Base-by-base conservation (phyloP, 2,113 vertebrate genomes). In the Polypterus senegalus region DNA sequence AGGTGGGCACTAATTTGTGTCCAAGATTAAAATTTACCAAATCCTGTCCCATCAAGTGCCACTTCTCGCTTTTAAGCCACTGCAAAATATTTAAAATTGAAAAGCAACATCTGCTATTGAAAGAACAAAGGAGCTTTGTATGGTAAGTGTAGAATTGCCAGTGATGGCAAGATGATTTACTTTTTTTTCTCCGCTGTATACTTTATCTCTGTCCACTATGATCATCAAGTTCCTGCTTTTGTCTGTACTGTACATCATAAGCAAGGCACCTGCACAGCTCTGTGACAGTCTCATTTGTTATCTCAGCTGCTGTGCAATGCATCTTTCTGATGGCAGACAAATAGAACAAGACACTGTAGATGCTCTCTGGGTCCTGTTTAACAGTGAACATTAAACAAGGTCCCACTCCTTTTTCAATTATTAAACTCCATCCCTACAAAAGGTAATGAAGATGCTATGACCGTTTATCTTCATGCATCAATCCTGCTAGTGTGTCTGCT, bases 361-460 rank as follows among this genome's bases (percentile, higher is more conserved):
- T 45, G 46, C 9, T 7, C 5, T 58, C n/a, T 7, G 43, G 56
- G 43, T 58, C 56, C 56, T 45, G 56, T 4, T 43, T 58, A 58
- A 58, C 56, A 58, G 46, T 58, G 44, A 27, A 58, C 5, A 58
- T 58, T 7, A 27, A 58, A 58, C 56, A 7, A 45, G 56, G 56
- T 58, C 56, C 46, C 56, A 45, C 43, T 3, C 56, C 56, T 58
- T 44, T 58, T 58, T 58, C 46, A 58, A 58, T 58, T 58, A 58
- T 58, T 58, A 8, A 5, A 4, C 43, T 27, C 5, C 5, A 45
- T 58, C 56, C 44, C 46, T 58, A 58, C 4, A 9, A 58, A 58
- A 5, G 56, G 27, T 53, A n/a, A 60, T 46, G 63, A 53, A 44
- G 3, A 47, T 47, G 5, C 49, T 63, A 62, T 62, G 62, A 64